Evolutionary conservation across 1,140 invertebrate species (phyloP).

Genomic region (Luehdorfia chinensis): DNA sequence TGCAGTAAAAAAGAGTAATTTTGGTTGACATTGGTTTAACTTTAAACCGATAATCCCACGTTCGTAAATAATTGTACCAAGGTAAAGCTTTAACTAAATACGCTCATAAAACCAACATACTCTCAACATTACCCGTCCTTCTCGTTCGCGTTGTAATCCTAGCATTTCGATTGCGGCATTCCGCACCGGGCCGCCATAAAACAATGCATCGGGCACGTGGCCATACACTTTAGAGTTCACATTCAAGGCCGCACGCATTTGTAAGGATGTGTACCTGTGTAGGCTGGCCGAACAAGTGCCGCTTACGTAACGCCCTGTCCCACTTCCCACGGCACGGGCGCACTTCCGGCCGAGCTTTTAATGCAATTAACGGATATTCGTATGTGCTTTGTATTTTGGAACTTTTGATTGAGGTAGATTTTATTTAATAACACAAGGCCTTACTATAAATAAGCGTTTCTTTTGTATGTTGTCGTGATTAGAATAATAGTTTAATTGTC

Average conservation of each 20-base stretch:
- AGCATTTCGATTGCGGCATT: conserved; percentile 27
- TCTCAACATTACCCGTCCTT: conserved; percentile 1
- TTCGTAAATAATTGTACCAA: too few species aligned
- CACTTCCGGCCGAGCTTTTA: conserved; percentile 47
- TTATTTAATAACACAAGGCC: too few species aligned
- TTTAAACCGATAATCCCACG: too few species aligned
- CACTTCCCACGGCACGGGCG: conserved; percentile 63
- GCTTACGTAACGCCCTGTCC: conserved; percentile 63
- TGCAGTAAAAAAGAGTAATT: too few species aligned
- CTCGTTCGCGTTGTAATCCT: conserved; percentile 9
- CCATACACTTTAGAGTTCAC: conserved; percentile 74
- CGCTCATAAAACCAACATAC: too few species aligned
- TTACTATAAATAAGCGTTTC: too few species aligned
- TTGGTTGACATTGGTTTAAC: too few species aligned
- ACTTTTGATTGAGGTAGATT: background rate
- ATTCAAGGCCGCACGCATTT: conserved; percentile 75
- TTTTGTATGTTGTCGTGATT: background rate
- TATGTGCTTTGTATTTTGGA: conserved; percentile 3
- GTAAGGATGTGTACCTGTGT: conserved; percentile 74
- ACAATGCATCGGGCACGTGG: conserved; percentile 74
- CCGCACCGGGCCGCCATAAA: conserved; percentile 60
- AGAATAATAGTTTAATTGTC: too few species aligned
- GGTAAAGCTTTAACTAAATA: too few species aligned
- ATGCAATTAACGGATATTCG: conserved; percentile 37
- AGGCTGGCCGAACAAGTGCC: conserved; percentile 39